Evolutionary conservation across 2,113 vertebrate species (phyloP).

Genomic region (Arenaria interpres): DNA sequence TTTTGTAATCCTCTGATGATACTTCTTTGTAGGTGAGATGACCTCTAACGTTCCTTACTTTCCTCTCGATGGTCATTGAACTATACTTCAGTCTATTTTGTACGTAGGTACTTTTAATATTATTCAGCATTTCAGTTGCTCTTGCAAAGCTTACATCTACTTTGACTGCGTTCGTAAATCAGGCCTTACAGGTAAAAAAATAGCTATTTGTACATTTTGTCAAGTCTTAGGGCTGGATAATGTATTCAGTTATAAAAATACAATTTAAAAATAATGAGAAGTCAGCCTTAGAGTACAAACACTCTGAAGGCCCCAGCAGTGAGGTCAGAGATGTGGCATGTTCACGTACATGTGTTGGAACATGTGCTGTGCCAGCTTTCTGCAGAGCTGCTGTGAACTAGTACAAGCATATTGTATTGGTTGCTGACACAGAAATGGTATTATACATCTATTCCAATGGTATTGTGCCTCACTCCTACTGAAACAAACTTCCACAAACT

Average conservation of each 20-base stretch:
- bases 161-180: not conserved
- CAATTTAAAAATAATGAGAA: not conserved
- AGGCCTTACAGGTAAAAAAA: not conserved
- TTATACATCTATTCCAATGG: not conserved
- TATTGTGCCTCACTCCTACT: not conserved
- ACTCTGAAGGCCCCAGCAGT: not conserved
- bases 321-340: not conserved
- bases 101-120: not conserved
- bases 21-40: not conserved
- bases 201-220: not conserved
- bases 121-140: not conserved
- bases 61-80: not conserved
- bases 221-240: not conserved
- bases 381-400: not conserved
- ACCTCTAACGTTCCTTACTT: not conserved
- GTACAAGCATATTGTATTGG: not conserved
- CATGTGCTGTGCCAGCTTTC: not conserved
- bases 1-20: not conserved
- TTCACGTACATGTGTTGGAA: not conserved
- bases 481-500: slow-evolving; percentile 24
- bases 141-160: not conserved
- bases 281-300: not conserved
- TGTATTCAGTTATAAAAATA: not conserved
- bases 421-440: not conserved
- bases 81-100: not conserved